Evolutionary conservation across 2,888 invertebrate genomes (phyloP), one percentile per base, ranked within the genome.

Genomic region (Apotomis capreana): DNA sequence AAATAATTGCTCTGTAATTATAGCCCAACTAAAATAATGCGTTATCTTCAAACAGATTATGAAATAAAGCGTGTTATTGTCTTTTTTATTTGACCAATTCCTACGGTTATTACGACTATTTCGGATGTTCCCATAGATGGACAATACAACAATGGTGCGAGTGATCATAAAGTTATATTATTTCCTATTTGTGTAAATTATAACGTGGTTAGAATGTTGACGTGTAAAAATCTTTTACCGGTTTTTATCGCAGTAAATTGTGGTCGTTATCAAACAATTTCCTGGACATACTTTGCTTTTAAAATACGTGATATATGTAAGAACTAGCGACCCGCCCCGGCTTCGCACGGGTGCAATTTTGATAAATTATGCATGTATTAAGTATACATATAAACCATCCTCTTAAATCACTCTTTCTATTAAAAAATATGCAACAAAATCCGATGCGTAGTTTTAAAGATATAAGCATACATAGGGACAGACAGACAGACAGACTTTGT

Each of bases 81-180:
- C 55, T 57, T 49, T 57, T 36, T 37, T 57, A 51, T 26, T 46
- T 57, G 46, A 15, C 12, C 51, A 51, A 13, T 40, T 62, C 37
- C 37, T 57, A 37, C 15, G 60, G 26, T 55, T 5, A 36, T 69
- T 54, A 55, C 12, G 26, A 36, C 49, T 40, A 49, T 13, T 59
- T 52, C 51, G 57, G 49, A 57, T 49, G 12, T 51, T 69, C 69
- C 49, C 69, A 69, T 57, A 40, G 9, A n/a, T 46, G 9, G 55
- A 69, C 69, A 69, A 69, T 62, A 15, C 61, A 62, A 69, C 62
- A 69, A 69, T 69, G 46, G 44, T 52, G 60, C 55, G 52, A 15
- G 44, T 62, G 62, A 26, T 46, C 60, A n/a, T 54, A 15, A 62
- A 10, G 8, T 68, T 49, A 55, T 9, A 55, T 55, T 6, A 49